These are phyloP conservation scores for Heliocidaris erythrogramma DNA, from an alignment of 35 echinoderm and acorn worm species.

Conservation along the genomic window DNA sequence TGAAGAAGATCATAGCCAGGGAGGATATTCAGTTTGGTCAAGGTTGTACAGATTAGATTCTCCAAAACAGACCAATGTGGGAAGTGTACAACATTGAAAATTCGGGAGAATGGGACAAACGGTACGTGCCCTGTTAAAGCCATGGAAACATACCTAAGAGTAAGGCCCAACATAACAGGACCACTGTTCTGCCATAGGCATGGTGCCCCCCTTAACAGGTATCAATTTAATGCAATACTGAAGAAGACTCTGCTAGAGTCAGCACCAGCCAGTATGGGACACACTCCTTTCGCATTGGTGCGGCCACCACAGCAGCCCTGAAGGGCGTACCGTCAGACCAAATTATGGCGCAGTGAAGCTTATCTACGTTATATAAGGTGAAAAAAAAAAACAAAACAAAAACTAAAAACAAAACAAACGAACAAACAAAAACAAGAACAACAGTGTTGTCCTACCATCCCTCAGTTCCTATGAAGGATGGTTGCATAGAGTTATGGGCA, in stretches of 20 bases:
- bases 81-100: not conserved
- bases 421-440: too few species aligned
- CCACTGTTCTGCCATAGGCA: not conserved
- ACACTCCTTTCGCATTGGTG: conserved; percentile 55
- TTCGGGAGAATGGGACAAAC: not conserved
- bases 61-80: conserved; percentile 4
- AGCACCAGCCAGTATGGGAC: too few species aligned
- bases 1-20: not conserved
- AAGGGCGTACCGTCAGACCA: conserved; percentile 29
- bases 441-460: too few species aligned
- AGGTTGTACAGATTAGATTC: not conserved
- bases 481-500: too few species aligned
- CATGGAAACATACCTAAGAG: not conserved
- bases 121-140: not conserved
- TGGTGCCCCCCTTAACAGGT: not conserved
- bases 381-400: not conserved
- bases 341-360: conserved; percentile 43
- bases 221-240: not conserved
- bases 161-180: not conserved
- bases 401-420: too few species aligned
- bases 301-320: conserved; percentile 43
- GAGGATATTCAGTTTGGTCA: not conserved
- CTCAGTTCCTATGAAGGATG: too few species aligned
- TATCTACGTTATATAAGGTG: conserved; percentile 36
- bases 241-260: not conserved